Evolutionary conservation across 2,797 vertebrate species (phyloP), one percentile per base, ranked within the genome.

Genomic region (Urosaurus nigricauda): DNA sequence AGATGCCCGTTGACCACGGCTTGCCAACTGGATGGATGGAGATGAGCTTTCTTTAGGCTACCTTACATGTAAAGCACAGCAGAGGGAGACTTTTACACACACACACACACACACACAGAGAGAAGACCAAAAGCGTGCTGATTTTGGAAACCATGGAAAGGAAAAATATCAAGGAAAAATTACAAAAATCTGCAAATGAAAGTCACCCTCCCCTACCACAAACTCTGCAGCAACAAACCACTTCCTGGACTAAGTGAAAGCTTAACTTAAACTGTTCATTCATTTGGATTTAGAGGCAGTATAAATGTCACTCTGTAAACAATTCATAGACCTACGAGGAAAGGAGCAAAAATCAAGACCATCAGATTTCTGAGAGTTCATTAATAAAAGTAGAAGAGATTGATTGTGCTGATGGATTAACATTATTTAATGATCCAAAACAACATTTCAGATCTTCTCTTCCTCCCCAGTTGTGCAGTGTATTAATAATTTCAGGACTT

Each of bases 211-310:
- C 35, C 2, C 71, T 85, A 70, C 58, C 90, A 92, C 47, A 5
- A 43, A 81, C n/a, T 74, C 1, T 60, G n/a, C 29, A 81, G 70
- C 74, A 91, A 35, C 2, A 2, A 90, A 68, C 87, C 71, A 85
- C 83, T 90, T 90, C 83, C 86, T 88, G 78, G 60, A 82, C 35
- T 63, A 35, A 7, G 47, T 75, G 63, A 90, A 71, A 85, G 32
- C 51, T 85, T 82, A 88, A 43, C 37, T 79, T 77, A 16, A 37
- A 91, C 58, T 75, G 51, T 16, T 58, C 0, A 0, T 90, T 90
- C 14, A 40, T 74, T 68, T 71, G 87, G 75, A 79, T 84, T 90
- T 85, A 85, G 47, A 51, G 21, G 58, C 63, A 56, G 26, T 1
- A 53, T 5, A 9, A 89, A 26, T 47, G 32, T 74, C 63, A 70